phyloP scores from a whole-genome alignment of 2,797 vertebrate genomes.

The Petrocephalus sullivani region DNA sequence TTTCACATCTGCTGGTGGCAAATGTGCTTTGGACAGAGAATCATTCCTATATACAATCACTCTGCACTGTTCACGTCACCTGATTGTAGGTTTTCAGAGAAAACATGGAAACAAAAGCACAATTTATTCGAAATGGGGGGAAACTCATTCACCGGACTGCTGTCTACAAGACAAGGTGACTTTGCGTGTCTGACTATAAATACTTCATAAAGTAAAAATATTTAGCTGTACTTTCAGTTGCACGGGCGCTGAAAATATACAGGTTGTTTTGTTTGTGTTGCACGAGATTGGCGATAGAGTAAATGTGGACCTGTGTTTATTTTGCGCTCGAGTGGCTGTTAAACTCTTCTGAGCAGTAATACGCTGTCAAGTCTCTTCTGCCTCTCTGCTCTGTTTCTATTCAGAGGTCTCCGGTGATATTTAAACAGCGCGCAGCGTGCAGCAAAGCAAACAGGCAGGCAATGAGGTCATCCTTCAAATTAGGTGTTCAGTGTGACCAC shows the following conservation, averaged over 20 bases:
- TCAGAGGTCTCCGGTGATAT: slow-evolving; percentile 48
- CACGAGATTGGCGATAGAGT: neutral
- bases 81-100: neutral
- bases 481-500: slow-evolving; percentile 36
- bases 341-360: slow-evolving; percentile 7
- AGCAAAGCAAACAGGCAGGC: neutral
- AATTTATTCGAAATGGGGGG: too few relatives aligned
- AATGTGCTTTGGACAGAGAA: neutral
- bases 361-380: slow-evolving; percentile 41
- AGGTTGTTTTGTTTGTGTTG: neutral
- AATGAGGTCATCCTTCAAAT: neutral
- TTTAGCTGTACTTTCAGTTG: slow-evolving; percentile 17
- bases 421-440: slow-evolving; percentile 34
- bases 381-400: slow-evolving; percentile 37
- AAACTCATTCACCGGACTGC: neutral
- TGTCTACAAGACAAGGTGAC: slow-evolving; percentile 25
- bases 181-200: neutral
- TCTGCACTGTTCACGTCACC: neutral
- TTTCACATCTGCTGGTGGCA: neutral
- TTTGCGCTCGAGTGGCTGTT: slow-evolving; percentile 33
- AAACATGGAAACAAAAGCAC: neutral
- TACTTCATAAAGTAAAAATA: slow-evolving; percentile 15
- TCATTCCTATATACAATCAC: neutral
- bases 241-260: neutral
- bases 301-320: slow-evolving; percentile 23